Conservation (phyloP, 2,797 vertebrate species). For the Macropodus opercularis region DNA sequence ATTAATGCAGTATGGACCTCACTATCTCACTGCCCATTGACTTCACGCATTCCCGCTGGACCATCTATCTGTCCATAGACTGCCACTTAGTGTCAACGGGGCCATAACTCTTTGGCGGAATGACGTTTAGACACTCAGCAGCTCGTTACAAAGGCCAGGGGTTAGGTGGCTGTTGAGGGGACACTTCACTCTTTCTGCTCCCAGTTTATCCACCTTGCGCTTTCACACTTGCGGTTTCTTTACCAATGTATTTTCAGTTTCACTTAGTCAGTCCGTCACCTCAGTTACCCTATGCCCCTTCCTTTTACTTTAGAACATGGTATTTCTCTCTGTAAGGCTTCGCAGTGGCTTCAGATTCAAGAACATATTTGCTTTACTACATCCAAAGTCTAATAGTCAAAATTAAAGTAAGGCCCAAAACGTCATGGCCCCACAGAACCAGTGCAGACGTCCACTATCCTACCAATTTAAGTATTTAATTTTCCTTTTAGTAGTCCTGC, state of each 20-base stretch:
- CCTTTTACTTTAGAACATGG: conserved; percentile 7
- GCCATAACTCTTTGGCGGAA: conserved; percentile 71
- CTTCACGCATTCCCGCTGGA: conserved; percentile 68
- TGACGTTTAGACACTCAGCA: conserved; percentile 73
- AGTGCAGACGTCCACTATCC: no score
- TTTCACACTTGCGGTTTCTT: not conserved
- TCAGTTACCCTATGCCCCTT: conserved; percentile 20
- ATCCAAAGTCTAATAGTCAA: no score
- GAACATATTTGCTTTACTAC: no score
- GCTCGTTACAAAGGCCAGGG: conserved; percentile 67
- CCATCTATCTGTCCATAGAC: conserved; percentile 77
- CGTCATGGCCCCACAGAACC: no score
- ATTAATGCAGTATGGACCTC: conserved; percentile 72
- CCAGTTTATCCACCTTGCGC: conserved; percentile 14
- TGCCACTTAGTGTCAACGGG: conserved; percentile 73
- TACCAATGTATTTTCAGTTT: not conserved
- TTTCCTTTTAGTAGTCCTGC: not conserved
- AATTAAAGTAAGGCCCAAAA: no score
- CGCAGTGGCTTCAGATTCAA: not conserved
- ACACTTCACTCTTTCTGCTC: conserved; percentile 46
- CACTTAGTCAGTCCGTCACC: not conserved
- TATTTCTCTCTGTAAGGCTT: not conserved
- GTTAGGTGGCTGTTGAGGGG: conserved; percentile 66
- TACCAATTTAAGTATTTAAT: no score
- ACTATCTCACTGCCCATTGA: conserved; percentile 65